These are phyloP conservation scores for Eriocheir sinensis DNA, from an alignment of 1,140 invertebrate genomes.

Conservation along the genomic window DNA sequence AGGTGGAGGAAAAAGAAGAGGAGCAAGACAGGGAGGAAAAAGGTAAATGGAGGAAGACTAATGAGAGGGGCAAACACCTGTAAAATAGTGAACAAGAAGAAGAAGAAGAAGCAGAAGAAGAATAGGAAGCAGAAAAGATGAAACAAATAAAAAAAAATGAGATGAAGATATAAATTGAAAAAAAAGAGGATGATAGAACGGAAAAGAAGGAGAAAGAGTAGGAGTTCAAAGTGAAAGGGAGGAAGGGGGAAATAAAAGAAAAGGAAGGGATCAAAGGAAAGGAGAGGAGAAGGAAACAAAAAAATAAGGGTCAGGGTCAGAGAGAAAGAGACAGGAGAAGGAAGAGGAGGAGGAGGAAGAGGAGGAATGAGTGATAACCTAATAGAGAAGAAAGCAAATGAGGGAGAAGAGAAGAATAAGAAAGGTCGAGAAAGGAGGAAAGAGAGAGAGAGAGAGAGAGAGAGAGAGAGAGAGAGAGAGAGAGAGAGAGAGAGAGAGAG, in stretches of 20 bases:
- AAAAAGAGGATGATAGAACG: too few species aligned
- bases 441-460: not conserved
- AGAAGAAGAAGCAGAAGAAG: not conserved
- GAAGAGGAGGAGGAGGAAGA: too few species aligned
- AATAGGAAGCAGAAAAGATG: not conserved
- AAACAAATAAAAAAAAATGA: not conserved
- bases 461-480: conserved; percentile 20
- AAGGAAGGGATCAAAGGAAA: not conserved
- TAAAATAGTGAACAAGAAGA: too few species aligned
- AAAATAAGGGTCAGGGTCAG: too few species aligned
- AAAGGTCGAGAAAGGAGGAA: not conserved
- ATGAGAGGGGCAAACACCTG: too few species aligned
- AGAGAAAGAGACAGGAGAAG: not conserved
- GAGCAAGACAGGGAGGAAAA: not conserved
- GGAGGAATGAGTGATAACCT: not conserved
- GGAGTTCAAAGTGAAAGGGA: not conserved
- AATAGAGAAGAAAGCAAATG: not conserved
- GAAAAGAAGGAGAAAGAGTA: not conserved
- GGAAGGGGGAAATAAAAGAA: too few species aligned
- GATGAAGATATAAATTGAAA: too few species aligned
- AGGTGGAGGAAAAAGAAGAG: not conserved
- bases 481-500: too few species aligned
- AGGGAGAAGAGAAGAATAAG: not conserved
- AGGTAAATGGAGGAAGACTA: not conserved
- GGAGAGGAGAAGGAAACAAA: not conserved